phyloP scores from a whole-genome alignment of 2,888 invertebrate genomes.

The Harmothoe impar region DNA sequence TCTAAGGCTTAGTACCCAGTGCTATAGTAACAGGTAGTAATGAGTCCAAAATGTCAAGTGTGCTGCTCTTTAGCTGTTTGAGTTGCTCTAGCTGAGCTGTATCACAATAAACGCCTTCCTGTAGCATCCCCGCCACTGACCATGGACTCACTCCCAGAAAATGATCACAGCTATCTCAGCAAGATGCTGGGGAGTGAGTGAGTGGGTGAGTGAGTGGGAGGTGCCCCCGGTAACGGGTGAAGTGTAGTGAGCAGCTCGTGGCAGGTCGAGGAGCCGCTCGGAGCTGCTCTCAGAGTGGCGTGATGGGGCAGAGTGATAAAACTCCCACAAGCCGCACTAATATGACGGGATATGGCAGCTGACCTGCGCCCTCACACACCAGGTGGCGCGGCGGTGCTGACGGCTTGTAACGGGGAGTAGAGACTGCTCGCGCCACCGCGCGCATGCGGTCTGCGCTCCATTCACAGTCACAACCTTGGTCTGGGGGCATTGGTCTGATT shows the following conservation, averaged over 20 bases:
- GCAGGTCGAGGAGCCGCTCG: background rate
- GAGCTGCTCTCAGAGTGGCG: background rate
- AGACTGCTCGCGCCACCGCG: conserved; percentile 3
- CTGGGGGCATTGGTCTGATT: no score
- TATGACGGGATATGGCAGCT: conserved; percentile 27
- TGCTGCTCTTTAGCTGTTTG: background rate
- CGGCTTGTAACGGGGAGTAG: background rate
- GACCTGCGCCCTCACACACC: background rate
- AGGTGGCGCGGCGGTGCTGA: background rate
- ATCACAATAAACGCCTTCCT: background rate
- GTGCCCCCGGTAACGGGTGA: background rate
- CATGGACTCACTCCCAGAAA: background rate
- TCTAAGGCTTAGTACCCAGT: no score
- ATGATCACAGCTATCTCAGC: no score
- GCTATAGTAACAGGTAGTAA: no score
- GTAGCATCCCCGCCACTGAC: background rate
- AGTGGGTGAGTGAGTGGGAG: background rate
- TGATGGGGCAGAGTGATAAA: conserved; percentile 34
- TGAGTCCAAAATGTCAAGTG: no score
- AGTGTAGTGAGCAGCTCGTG: background rate
- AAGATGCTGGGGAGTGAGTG: no score
- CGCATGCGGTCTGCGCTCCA: background rate
- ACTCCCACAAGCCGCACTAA: conserved; percentile 18
- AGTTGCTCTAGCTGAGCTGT: background rate
- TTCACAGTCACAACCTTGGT: background rate